A percentile compares a stretch with the other conserved stretches of the same genome.
These are phyloP conservation scores for Spatulosminthurus flaviceps DNA, from an alignment of 2,888 invertebrate species.

Conservation along the genomic window DNA sequence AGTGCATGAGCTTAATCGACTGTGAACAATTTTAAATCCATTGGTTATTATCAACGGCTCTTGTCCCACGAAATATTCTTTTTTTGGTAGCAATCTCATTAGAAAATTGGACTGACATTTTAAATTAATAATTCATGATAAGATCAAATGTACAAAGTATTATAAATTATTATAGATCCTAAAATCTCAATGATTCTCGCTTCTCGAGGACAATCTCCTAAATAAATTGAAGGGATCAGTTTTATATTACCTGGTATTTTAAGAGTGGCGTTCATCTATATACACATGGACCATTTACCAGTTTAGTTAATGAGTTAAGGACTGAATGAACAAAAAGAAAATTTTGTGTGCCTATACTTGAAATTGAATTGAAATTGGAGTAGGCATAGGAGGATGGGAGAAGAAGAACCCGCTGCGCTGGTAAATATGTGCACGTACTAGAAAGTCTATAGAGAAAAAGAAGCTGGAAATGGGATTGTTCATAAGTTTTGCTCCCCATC, in stretches of 20 bases:
- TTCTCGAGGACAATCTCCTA: too few species aligned
- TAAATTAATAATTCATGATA: too few species aligned
- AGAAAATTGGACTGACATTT: too few species aligned
- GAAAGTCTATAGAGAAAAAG: not conserved
- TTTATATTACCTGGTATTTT: too few species aligned
- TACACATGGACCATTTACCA: slow-evolving; percentile 56
- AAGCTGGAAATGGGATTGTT: slow-evolving; percentile 21
- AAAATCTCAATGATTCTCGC: too few species aligned
- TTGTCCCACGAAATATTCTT: too few species aligned
- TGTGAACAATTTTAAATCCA: too few species aligned
- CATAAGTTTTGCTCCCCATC: slow-evolving; percentile 35
- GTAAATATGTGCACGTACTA: not conserved
- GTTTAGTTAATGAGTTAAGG: slow-evolving; percentile 51
- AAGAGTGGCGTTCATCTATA: slow-evolving; percentile 26
- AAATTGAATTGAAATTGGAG: slow-evolving; percentile 23
- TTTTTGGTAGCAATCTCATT: too few species aligned
- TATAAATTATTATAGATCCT: too few species aligned
- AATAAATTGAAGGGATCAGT: slow-evolving; percentile 12
- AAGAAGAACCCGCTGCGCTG: slow-evolving; percentile 9
- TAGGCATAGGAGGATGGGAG: not conserved
- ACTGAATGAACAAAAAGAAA: slow-evolving; percentile 52
- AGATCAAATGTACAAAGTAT: too few species aligned
- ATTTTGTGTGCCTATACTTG: slow-evolving; percentile 37
- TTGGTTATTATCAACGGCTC: too few species aligned
- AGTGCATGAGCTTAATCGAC: too few species aligned